These are phyloP conservation scores for Spondyliosoma cantharus DNA, from an alignment of 2,797 vertebrate genomes.

Conservation along the genomic window DNA sequence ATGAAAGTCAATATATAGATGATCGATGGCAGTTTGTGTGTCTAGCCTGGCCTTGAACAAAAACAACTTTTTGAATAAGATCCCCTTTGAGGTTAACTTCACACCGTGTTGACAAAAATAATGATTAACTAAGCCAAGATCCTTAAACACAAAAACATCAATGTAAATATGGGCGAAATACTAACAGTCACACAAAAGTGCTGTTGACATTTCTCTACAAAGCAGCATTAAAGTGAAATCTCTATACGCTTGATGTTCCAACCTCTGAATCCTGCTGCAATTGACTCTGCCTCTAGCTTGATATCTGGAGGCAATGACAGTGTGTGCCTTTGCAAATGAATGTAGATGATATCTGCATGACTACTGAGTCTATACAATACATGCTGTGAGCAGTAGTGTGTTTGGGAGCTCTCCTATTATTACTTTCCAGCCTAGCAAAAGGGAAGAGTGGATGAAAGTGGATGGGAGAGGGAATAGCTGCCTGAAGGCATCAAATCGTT, in stretches of 20 bases:
- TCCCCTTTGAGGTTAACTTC: conserved; percentile 17
- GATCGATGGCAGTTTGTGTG: conserved; percentile 30
- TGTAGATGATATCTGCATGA: conserved; percentile 43
- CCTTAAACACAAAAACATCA: conserved; percentile 28
- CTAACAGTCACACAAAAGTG: conserved; percentile 41
- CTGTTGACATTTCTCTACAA: conserved; percentile 50
- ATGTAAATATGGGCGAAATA: conserved; percentile 27
- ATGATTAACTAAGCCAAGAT: background rate
- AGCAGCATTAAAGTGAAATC: conserved; percentile 47
- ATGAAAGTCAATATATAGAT: conserved; percentile 22
- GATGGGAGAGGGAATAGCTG: conserved; percentile 44
- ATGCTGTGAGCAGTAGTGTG: conserved; percentile 33
- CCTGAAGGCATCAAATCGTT: conserved; percentile 58
- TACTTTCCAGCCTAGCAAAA: conserved; percentile 45
- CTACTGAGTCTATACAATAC: conserved; percentile 32
- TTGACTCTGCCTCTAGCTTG: conserved; percentile 32
- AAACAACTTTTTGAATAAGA: conserved; percentile 8
- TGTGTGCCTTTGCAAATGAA: conserved; percentile 42
- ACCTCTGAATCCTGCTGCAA: conserved; percentile 39
- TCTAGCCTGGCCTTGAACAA: background rate
- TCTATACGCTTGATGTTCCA: conserved; percentile 33
- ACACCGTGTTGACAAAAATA: background rate
- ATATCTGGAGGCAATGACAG: conserved; percentile 43
- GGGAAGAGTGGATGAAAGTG: conserved; percentile 46
- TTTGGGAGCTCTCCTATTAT: conserved; percentile 38